Evolutionary conservation across 1,140 invertebrate species (phyloP), one percentile per base, ranked within the genome.

Genomic region (Diachasma alloeum): DNA sequence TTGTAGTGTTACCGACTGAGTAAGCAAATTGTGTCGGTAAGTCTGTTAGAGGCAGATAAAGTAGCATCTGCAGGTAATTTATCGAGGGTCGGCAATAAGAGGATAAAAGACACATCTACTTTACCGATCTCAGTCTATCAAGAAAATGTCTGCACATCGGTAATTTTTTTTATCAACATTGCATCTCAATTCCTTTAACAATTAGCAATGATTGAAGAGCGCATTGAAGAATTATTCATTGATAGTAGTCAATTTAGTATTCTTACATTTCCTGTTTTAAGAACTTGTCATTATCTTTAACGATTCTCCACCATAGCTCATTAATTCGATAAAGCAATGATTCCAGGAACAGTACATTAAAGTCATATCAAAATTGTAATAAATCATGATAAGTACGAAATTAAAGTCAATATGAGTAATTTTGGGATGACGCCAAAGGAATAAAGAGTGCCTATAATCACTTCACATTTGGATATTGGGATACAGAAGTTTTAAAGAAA

Each of bases 401-500:
- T 53, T 53, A 17, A 53, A n/a, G 48, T 53, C 48, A 53, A 17
- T 17, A 53, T 53, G 6, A 19, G 17, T 53, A 53, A 53, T 53
- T 53, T 53, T 15, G 48, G n/a, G 5, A 53, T 53, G 17, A 53
- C 17, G 17, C 17, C 17, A 53, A 53, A 53, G 48, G n/a, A 17
- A 53, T 17, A 19, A 19, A 53, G n/a, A 19, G 48, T 17, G 48
- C 15, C 48, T 8, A 19, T 15, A 53, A 53, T 53, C 17, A 19
- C 9, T 19, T 53, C 22, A 17, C 13, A 42, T 42, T 42, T 42
- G 31, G 46, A 13, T 5, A 46, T 56, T 44, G 46, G 75, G 42
- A 83, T 85, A 84, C 80, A 44, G 74, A 86, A 75, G 78, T 75
- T 76, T 36, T 17, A 48, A 78, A 26, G 42, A 72, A 36, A 17